A percentile compares a stretch with the other conserved stretches of the same genome.
Conservation (phyloP, 2,797 vertebrate species). For the Molossus molossus region DNA sequence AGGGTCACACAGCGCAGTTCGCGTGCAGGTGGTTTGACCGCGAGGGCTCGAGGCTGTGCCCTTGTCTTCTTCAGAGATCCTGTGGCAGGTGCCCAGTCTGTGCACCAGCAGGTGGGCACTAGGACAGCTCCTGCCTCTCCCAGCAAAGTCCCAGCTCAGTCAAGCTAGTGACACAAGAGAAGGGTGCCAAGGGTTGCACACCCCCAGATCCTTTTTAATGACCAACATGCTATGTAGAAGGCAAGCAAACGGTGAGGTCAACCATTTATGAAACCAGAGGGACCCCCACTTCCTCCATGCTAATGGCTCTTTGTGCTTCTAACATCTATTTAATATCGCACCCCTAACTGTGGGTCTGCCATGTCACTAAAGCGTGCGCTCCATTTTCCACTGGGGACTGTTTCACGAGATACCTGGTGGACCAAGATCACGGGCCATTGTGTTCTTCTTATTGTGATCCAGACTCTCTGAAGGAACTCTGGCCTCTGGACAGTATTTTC, state of each 20-base stretch:
- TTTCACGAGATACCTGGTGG: constrained; percentile 38
- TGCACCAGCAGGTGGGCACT: too few species aligned
- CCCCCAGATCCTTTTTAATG: background rate
- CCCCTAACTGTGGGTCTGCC: constrained; percentile 3
- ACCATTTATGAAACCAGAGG: background rate
- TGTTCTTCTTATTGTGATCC: constrained; percentile 75
- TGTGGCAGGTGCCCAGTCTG: too few species aligned
- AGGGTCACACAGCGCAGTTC: background rate
- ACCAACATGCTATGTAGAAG: background rate
- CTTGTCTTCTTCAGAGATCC: background rate
- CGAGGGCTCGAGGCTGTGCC: background rate
- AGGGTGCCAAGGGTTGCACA: background rate
- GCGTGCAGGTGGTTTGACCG: background rate
- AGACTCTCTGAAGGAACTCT: constrained; percentile 85
- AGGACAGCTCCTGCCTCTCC: background rate
- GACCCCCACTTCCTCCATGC: background rate
- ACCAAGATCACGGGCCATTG: constrained; percentile 55
- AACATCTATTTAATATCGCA: background rate
- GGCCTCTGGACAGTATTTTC: constrained; percentile 87
- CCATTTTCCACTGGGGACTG: constrained; percentile 72
- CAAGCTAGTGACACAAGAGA: background rate
- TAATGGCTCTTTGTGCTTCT: background rate
- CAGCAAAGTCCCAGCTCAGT: background rate
- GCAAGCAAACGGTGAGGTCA: background rate
- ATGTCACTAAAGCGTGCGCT: constrained; percentile 1